Conservation (phyloP, 2,113 vertebrate genomes). For the Nothocercus julius region DNA sequence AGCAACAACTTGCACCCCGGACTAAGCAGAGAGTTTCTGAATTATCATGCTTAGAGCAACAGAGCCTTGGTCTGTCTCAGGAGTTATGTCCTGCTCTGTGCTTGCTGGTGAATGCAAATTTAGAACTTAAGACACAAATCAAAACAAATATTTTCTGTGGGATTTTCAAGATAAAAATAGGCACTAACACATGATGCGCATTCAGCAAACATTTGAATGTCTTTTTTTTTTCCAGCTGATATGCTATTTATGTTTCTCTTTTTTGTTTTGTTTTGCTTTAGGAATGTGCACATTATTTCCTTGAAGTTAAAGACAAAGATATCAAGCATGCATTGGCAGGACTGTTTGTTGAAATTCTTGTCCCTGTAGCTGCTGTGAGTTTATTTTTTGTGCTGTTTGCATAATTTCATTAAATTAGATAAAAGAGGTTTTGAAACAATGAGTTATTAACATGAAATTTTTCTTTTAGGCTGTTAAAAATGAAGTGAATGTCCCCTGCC, state of each 20-base stretch:
- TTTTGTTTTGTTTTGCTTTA: conserved; percentile 62
- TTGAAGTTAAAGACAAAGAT: conserved; percentile 99
- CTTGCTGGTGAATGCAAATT: conserved; percentile 1
- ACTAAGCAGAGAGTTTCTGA: neutral
- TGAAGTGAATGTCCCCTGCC: conserved; percentile 98
- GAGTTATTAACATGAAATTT: conserved; percentile 1
- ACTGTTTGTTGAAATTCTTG: conserved; percentile 97
- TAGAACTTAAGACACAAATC: neutral
- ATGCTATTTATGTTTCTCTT: neutral
- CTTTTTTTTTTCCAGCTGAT: neutral
- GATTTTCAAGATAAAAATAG: conserved; percentile 21
- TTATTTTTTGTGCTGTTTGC: conserved; percentile 40
- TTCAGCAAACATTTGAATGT: neutral
- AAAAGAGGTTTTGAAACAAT: neutral
- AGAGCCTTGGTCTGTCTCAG: neutral
- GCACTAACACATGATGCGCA: neutral
- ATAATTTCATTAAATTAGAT: conserved; percentile 9
- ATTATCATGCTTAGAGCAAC: neutral
- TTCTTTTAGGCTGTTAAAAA: conserved; percentile 95
- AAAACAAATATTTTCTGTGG: neutral
- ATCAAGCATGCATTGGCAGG: conserved; percentile 97
- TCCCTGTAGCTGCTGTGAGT: conserved; percentile 98
- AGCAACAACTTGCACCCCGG: neutral
- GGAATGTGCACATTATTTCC: conserved; percentile 98
- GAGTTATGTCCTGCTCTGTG: neutral